Conservation (phyloP, 2,113 vertebrate genomes). For the Apteryx mantelli region DNA sequence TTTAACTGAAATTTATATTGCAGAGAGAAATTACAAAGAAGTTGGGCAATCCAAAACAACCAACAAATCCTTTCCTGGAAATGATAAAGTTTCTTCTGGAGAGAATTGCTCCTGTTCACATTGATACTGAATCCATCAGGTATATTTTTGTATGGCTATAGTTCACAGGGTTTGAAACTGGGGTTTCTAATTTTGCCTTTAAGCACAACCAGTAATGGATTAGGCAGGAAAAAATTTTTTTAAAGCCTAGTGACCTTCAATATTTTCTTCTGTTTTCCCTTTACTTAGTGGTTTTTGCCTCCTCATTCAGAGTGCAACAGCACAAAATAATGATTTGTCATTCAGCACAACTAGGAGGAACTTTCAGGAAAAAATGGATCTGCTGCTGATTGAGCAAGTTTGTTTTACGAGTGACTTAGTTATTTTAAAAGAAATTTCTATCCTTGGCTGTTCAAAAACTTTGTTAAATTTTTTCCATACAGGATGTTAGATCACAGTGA, state of each 20-base stretch:
- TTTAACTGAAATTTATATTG: constrained; percentile 59
- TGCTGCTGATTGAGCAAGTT: background rate
- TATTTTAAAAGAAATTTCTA: background rate
- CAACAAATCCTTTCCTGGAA: constrained; percentile 89
- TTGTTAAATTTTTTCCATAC: background rate
- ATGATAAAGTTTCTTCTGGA: constrained; percentile 92
- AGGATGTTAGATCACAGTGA: background rate
- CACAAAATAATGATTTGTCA: background rate
- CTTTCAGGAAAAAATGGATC: background rate
- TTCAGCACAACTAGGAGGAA: background rate
- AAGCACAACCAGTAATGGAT: background rate
- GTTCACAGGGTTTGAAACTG: background rate
- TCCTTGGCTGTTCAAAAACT: background rate
- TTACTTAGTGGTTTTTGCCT: background rate
- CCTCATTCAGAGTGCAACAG: background rate
- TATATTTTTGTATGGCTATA: constrained; percentile 26
- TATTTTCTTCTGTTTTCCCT: background rate
- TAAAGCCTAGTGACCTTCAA: background rate
- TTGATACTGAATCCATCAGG: constrained; percentile 88
- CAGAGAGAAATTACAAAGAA: constrained; percentile 89
- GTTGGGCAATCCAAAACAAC: constrained; percentile 86
- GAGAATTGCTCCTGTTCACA: constrained; percentile 87
- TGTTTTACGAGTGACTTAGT: background rate
- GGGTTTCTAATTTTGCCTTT: background rate
- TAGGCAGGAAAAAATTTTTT: rapidly evolving